Base-by-base conservation (phyloP, 2,113 vertebrate species). In the Xenopus laevis region DNA sequence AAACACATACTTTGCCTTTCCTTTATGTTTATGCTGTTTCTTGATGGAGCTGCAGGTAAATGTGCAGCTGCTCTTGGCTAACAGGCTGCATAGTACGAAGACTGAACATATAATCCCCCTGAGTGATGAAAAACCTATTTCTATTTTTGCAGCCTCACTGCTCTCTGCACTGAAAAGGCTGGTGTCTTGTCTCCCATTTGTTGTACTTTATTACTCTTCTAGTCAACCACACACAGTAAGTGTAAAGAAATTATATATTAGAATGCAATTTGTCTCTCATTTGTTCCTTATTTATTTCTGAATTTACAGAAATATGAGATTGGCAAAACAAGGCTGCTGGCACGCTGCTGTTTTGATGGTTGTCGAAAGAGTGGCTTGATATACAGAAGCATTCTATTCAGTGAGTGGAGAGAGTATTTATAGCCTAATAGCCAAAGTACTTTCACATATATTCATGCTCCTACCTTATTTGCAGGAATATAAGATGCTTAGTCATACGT, bases 21-120 rank as follows among this genome's bases (percentile, higher is more conserved):
- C 15, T 80, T 91, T 91, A 88, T 91, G 90, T 88, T 77, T 88
- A 84, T 87, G 90, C 95, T 94, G 93, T 91, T 88, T 83, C 90
- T 87, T 94, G 94, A 90, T 87, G 87, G 82, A 80, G 71, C 47
- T 61, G 79, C 76, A 84, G 87, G 85, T 86, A 85, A 83, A 84
- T 88, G 84, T 78, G 85, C 89, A 91, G 89, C 87, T 89, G 90
- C 30, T 86, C 83, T 89, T 86, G 84, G 27, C 23, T 17, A 84
- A 85, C 87, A 78, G 85, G 86, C 83, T 83, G 84, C 82, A 82
- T 82, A 88, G 86, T 80, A 86, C 4, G 47, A 40, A 82, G 85
- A 79, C 86, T 78, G 80, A 83, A 79, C 79, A 86, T 89, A 92
- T 89, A 92, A 90, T 90, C 87, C 87, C 73, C 82, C 88, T 84